Evolutionary conservation across 2,113 vertebrate species (phyloP), one percentile per base, ranked within the genome.

Genomic region (Ceyx margarethae): DNA sequence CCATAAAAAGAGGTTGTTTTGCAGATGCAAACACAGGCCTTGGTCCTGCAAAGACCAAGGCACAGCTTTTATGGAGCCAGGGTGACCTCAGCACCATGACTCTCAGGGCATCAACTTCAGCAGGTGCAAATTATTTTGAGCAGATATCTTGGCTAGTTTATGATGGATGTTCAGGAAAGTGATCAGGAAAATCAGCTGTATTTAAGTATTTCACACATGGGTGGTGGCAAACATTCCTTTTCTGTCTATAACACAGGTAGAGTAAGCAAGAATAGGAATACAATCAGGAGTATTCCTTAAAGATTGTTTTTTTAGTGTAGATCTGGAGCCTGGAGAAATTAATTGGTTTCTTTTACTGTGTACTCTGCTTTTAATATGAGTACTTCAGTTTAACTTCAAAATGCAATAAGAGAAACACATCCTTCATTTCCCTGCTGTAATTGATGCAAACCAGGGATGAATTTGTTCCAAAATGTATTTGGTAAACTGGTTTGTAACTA

Each of bases 41-140:
- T 33, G 64, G 31, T 83, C 81, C 76, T n/a, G 76, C 79, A 28
- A 35, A 42, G 79, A 31, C 0, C 53, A 57, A 12, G 66, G 69
- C 13, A 3, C 4, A 0, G 60, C 46, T 81, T 48, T 84, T 10
- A 8, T 48, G 81, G 77, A 85, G 75, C 54, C 75, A 4, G 67
- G 25, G 72, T 23, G 82, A 46, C 87, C 95, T 89, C 91, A 80
- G 87, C 91, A 75, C 91, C 78, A 58, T 65, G 75, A 12, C 82
- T 94, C 94, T 20, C 75, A 8, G 87, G 10, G 93, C 90, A 62
- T 73, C 69, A 80, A 89, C 79, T 58, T 42, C 33, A 91, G 89
- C 2, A 2, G 23, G 1, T 1, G 69, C 56, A 35, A 14, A 65
- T 43, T 31, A 6, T 71, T 89, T 62, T 45, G 48, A 82, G 56